Percentiles rank a stretch among this genome's conserved stretches.
Conservation (phyloP, 2,113 vertebrate genomes). For the Rhabdornis inornatus region DNA sequence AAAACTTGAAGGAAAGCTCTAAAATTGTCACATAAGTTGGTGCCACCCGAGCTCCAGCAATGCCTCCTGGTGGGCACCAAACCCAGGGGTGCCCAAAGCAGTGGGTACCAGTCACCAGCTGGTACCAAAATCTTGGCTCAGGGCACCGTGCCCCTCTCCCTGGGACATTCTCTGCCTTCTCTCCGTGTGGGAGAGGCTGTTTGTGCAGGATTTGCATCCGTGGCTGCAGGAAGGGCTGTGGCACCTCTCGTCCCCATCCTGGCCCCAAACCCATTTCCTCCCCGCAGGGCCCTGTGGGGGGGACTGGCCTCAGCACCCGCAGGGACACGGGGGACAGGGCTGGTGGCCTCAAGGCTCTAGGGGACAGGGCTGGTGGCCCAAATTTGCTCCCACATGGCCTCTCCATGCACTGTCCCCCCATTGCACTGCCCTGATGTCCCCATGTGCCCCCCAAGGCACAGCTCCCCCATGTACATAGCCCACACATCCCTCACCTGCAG, state of each 20-base stretch:
- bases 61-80: neutral
- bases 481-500: neutral
- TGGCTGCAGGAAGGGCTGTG: constrained; percentile 36
- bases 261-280: neutral
- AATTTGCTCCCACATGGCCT: rapidly evolving
- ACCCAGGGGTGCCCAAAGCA: neutral
- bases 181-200: neutral
- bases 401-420: too few relatives aligned
- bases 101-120: neutral
- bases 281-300: rapidly evolving
- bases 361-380: neutral
- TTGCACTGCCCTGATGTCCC: neutral
- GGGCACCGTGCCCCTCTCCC: rapidly evolving
- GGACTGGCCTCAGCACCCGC: rapidly evolving
- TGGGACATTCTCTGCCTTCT: rapidly evolving
- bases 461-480: neutral
- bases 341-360: neutral
- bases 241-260: neutral
- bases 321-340: neutral
- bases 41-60: rapidly evolving
- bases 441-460: neutral
- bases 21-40: rapidly evolving
- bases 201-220: constrained; percentile 28
- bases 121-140: rapidly evolving
- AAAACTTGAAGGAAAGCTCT: neutral